Evolutionary conservation across 92 coral and sea anemone species (phyloP).

Genomic region (Siderastrea radians): DNA sequence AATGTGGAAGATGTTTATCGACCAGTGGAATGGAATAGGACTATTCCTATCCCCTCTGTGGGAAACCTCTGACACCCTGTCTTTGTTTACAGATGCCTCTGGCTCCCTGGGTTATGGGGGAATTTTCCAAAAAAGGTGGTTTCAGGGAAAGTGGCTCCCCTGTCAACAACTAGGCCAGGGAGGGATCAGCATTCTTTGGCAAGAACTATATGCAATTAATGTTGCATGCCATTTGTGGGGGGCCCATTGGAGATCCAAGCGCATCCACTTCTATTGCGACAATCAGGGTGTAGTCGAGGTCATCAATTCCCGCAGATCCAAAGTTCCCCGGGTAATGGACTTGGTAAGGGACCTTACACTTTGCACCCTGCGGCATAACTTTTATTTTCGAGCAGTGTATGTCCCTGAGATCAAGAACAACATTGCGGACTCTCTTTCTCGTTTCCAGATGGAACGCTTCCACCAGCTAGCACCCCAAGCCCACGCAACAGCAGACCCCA

Average conservation of each 20-base stretch:
- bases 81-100: conserved; percentile 56
- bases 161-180: conserved; percentile 40
- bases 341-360: conserved; percentile 60
- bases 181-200: conserved; percentile 71
- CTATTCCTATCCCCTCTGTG: conserved; percentile 37
- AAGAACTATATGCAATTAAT: conserved; percentile 61
- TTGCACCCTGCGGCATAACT: conserved; percentile 47
- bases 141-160: conserved; percentile 60
- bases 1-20: conserved; percentile 62
- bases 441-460: conserved; percentile 68
- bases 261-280: conserved; percentile 40
- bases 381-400: conserved; percentile 60
- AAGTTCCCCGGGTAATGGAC: conserved; percentile 60
- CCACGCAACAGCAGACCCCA: conserved; percentile 37
- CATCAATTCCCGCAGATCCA: conserved; percentile 53
- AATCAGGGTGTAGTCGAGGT: conserved; percentile 39
- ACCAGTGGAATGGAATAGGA: conserved; percentile 65
- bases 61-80: conserved; percentile 35
- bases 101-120: no score
- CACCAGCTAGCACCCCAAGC: conserved; percentile 61
- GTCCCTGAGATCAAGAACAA: conserved; percentile 53
- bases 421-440: conserved; percentile 67
- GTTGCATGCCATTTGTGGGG: conserved; percentile 64
- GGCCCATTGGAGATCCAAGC: conserved; percentile 39
- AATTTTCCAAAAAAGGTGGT: no score